Base-by-base conservation (phyloP, 2,797 vertebrate species). In the Notoglanidium macrostoma region DNA sequence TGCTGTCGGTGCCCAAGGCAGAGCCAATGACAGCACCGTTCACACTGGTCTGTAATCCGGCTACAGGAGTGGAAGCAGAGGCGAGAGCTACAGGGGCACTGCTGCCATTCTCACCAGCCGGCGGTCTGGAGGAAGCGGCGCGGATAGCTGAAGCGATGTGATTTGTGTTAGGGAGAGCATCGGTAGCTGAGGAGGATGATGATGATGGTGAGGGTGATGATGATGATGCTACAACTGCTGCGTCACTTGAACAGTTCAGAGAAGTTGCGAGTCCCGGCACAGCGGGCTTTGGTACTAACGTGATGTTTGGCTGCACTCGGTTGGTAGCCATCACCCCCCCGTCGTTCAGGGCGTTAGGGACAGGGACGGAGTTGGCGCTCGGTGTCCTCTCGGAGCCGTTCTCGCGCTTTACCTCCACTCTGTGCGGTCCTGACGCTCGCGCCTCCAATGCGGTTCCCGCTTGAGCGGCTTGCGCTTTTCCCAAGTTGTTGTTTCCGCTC, bases 391-490 rank as follows among this genome's bases (percentile, higher is more conserved):
- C 93, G 88, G 93, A 91, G 91, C 92, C 92, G 72, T 88, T 93
- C 90, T 94, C 95, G 89, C 94, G 95, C 91, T 88, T 96, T 92
- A 92, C 93, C 90, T 94, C 94, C 76, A 93, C 92, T 94, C 94
- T 94, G 91, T 92, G 92, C 93, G 92, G 93, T 90, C 94, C 95
- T 95, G 96, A 95, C 93, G 94, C 92, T 90, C 92, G 92, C 49
- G 91, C 92, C 88, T 93, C 92, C 89, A 89, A 92, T 92, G 95
- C 94, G 93, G 93, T 94, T 91, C 92, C 95, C 94, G 94, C 93
- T 93, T 95, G 94, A 95, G 94, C 95, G 94, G 94, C 92, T 91
- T 94, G 94, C 92, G 94, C 92, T 95, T 95, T 96, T 89, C 95
- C 95, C 90, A 95, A 95, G 94, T 96, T 95, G 93, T 95, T 85